Evolutionary conservation across 2,888 invertebrate genomes (phyloP).

Genomic region (Hirtodrosophila cameraria): DNA sequence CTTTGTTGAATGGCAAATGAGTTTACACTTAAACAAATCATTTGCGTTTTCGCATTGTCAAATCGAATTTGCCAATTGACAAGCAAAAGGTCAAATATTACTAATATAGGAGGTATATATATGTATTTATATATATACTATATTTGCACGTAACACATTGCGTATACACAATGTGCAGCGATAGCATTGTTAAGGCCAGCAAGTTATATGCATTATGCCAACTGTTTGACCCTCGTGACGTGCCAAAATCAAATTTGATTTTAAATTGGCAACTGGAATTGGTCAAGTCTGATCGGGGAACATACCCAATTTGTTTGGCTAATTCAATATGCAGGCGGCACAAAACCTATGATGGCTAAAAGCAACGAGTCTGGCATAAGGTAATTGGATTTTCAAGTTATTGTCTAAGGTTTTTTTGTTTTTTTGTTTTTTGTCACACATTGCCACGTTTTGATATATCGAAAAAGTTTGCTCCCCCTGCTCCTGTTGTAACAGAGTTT

Average conservation of each 20-base stretch:
- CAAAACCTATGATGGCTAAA: constrained; percentile 33
- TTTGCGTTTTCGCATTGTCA: constrained; percentile 55
- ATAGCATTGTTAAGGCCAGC: neutral
- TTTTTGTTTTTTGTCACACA: constrained; percentile 17
- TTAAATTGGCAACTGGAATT: constrained; percentile 58
- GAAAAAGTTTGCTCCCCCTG: constrained; percentile 69
- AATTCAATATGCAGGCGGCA: constrained; percentile 76
- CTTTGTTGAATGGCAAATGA: constrained; percentile 63
- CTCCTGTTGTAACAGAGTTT: constrained; percentile 39
- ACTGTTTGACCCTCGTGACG: constrained; percentile 61
- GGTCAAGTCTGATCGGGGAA: constrained; percentile 25
- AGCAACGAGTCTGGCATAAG: constrained; percentile 34
- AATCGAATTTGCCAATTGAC: constrained; percentile 40
- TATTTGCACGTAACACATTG: constrained; percentile 63
- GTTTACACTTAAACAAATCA: constrained; percentile 75
- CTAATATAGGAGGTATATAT: no score
- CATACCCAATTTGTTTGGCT: constrained; percentile 68
- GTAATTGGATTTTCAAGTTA: constrained; percentile 74
- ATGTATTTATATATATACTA: no score
- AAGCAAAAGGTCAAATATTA: neutral
- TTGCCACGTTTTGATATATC: constrained; percentile 69
- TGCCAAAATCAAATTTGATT: constrained; percentile 65
- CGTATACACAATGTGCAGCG: constrained; percentile 55
- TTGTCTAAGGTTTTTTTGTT: constrained; percentile 52
- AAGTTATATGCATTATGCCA: no score